Percentiles rank a stretch among this genome's conserved stretches.
Evolutionary conservation across 2,888 invertebrate genomes (phyloP).

Genomic region (Dynastes maya): DNA sequence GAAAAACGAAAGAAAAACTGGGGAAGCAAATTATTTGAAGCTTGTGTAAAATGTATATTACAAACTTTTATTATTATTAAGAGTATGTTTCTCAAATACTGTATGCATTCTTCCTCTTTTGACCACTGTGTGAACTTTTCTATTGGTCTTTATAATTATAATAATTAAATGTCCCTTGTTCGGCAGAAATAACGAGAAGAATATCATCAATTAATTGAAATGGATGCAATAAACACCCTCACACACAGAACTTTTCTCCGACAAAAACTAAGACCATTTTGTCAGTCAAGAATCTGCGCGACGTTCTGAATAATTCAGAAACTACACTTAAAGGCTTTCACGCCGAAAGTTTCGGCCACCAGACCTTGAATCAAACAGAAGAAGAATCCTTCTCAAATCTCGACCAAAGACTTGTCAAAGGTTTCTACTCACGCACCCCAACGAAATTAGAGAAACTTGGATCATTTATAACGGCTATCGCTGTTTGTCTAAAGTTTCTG

Average conservation of each 20-base stretch:
- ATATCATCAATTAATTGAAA: neutral
- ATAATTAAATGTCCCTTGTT: neutral
- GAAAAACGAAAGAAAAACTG: no score
- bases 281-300: neutral
- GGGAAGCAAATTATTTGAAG: no score
- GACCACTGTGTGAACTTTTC: no score
- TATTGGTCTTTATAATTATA: no score
- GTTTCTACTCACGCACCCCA: slow-evolving; percentile 26
- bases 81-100: no score
- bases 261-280: neutral
- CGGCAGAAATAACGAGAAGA: neutral
- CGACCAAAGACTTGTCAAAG: slow-evolving; percentile 36
- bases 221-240: neutral
- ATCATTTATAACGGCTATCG: slow-evolving; percentile 41
- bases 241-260: neutral
- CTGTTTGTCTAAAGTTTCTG: slow-evolving; percentile 47
- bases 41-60: no score
- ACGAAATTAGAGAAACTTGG: slow-evolving; percentile 39
- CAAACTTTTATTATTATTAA: no score
- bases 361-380: slow-evolving; percentile 5
- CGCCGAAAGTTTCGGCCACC: neutral
- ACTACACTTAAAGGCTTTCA: neutral
- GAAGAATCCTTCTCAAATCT: slow-evolving; percentile 34
- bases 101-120: no score
- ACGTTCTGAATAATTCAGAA: neutral